Evolutionary conservation across 2,797 vertebrate genomes (phyloP).

Genomic region (Sebastes variabilis): DNA sequence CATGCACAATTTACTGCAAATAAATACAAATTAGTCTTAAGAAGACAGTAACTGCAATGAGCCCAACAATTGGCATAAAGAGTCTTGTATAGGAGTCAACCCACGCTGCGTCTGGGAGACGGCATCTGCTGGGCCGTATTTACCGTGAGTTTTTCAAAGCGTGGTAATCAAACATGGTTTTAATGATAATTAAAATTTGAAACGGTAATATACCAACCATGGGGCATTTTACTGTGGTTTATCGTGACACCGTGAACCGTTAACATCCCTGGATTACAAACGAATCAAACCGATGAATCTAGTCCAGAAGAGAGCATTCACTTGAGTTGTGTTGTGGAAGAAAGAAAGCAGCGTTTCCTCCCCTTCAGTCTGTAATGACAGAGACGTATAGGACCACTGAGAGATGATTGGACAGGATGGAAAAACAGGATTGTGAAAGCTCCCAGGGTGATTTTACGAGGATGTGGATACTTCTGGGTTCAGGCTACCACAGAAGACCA

Average conservation of each 20-base stretch:
- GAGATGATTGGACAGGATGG: slow-evolving; percentile 53
- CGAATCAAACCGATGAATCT: background rate
- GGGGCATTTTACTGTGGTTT: no score
- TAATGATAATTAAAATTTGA: no score
- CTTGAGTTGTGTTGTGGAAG: background rate
- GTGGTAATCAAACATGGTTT: no score
- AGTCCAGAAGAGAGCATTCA: background rate
- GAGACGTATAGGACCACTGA: slow-evolving; percentile 34
- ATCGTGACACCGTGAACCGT: no score
- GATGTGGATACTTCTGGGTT: slow-evolving; percentile 57
- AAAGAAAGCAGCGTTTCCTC: background rate
- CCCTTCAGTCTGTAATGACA: slow-evolving; percentile 13
- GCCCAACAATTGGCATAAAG: no score
- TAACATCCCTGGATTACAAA: background rate
- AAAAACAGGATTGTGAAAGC: slow-evolving; percentile 52
- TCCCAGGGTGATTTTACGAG: slow-evolving; percentile 52
- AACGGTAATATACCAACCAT: fast-evolving
- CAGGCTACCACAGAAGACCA: slow-evolving; percentile 33
- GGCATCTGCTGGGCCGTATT: no score
- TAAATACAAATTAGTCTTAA: no score
- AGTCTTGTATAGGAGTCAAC: no score
- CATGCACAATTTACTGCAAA: no score
- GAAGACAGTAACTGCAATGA: no score
- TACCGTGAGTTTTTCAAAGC: no score
- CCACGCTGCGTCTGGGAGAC: no score